Conservation (phyloP, 1,140 invertebrate genomes). For the Bombus balteatus region DNA sequence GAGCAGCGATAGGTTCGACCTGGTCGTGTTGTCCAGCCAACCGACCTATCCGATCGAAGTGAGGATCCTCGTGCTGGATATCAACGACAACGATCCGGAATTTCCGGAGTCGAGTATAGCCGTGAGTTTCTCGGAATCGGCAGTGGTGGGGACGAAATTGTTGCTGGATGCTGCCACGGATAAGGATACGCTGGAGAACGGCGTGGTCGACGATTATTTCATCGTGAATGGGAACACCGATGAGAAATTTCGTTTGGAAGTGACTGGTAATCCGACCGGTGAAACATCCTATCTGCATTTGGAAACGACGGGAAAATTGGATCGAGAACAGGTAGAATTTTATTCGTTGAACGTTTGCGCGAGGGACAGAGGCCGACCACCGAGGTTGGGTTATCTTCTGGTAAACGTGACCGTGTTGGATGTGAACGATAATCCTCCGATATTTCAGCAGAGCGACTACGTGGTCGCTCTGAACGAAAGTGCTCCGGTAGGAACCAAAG, state of each 20-base stretch:
- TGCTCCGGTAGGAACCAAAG: conserved; percentile 91
- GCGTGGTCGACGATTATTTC: conserved; percentile 92
- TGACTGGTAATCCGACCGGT: conserved; percentile 93
- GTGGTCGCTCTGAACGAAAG: conserved; percentile 96
- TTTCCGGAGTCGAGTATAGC: conserved; percentile 94
- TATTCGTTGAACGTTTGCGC: conserved; percentile 96
- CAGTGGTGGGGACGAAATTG: conserved; percentile 92
- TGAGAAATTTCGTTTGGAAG: conserved; percentile 92
- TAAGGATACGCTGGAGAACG: conserved; percentile 92
- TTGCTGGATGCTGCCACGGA: conserved; percentile 94
- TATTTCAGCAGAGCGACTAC: conserved; percentile 96
- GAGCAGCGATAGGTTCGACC: conserved; percentile 90
- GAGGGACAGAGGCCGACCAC: conserved; percentile 91
- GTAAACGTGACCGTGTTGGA: conserved; percentile 96
- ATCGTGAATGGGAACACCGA: conserved; percentile 94
- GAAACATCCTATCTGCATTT: conserved; percentile 95
- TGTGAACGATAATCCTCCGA: conserved; percentile 97
- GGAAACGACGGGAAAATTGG: conserved; percentile 94
- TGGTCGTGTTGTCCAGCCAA: conserved; percentile 95
- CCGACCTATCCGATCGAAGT: conserved; percentile 97
- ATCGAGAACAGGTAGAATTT: conserved; percentile 92
- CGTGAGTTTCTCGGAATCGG: conserved; percentile 95
- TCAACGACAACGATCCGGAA: conserved; percentile 95
- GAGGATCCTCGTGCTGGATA: conserved; percentile 91
- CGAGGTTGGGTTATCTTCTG: conserved; percentile 91